A percentile compares a stretch with the other conserved stretches of the same genome.
These are phyloP conservation scores for Pagrus major DNA, from an alignment of 2,113 vertebrate species.

Conservation along the genomic window DNA sequence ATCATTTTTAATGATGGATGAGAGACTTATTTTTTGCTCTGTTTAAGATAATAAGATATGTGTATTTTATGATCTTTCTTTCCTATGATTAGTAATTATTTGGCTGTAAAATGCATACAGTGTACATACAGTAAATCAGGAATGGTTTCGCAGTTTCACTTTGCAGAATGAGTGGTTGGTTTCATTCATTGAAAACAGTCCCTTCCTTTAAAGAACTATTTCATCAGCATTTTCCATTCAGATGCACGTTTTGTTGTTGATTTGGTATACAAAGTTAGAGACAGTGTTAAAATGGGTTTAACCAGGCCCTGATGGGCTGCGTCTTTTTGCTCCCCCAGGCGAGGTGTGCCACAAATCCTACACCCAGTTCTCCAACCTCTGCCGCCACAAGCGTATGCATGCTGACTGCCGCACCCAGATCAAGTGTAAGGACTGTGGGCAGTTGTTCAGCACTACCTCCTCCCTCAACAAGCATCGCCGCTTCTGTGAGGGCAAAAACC, in stretches of 20 bases:
- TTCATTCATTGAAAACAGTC: neutral
- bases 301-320: slow-evolving; percentile 85
- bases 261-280: slow-evolving; percentile 80
- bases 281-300: slow-evolving; percentile 88
- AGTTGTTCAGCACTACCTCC: slow-evolving; percentile 99
- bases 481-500: slow-evolving; percentile 99
- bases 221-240: slow-evolving; percentile 25
- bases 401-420: slow-evolving; percentile 99
- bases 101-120: neutral
- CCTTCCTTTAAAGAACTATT: neutral
- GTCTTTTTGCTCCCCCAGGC: slow-evolving; percentile 88
- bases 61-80: neutral
- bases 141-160: neutral
- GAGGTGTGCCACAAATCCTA: slow-evolving; percentile 99
- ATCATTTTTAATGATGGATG: neutral
- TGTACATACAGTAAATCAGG: neutral
- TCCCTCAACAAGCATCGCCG: slow-evolving; percentile 99
- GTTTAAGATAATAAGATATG: neutral
- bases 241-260: slow-evolving; percentile 62
- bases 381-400: slow-evolving; percentile 99
- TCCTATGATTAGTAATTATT: neutral
- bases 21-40: neutral
- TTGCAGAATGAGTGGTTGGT: slow-evolving; percentile 1
- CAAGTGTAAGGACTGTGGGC: slow-evolving; percentile 99
- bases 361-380: slow-evolving; percentile 99